Evolutionary conservation across 2,113 vertebrate species (phyloP), one percentile per base, ranked within the genome.

Genomic region (Aldabrachelys gigantea): DNA sequence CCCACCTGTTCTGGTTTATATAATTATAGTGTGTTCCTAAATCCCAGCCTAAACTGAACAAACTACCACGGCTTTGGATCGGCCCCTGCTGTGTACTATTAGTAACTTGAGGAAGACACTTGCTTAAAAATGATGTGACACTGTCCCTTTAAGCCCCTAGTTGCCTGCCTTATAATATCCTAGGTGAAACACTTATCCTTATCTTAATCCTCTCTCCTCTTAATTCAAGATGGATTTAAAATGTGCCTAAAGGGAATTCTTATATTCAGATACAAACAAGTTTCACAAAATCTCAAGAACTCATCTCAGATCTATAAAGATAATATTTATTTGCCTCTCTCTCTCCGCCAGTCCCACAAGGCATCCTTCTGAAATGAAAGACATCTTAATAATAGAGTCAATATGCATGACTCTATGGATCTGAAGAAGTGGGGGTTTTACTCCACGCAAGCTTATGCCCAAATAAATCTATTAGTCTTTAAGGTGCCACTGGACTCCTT

Each of bases 171-270:
- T 25, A 89, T 81, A 92, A 87, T 75, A 29, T 4, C 44, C 17
- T 27, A 82, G 25, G 62, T 47, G 8, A 59, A 91, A 82, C 17
- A 81, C 44, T 52, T 35, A 53, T 91, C 62, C 56, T 93, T 80
- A 82, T 41, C 50, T 54, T 83, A 94, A 93, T 89, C 17, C 49
- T 59, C 35, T 72, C 31, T 50, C 41, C 65, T 3, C 38, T 80
- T 88, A 91, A 91, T 87, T 93, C 10, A 50, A 82, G 93, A 91
- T 54, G 44, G 35, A 91, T 91, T 90, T 90, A 29, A 91, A 94
- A 59, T 75, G 7, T 54, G 47, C 85, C 0, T 0, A 75, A 94
- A 89, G 35, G 22, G 0, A 0, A 92, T 84, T 94, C 54, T 81
- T 57, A 41, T 21, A 50, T 49, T 53, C 47, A 81, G 59, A 80